Evolutionary conservation across 2,113 vertebrate species (phyloP), one percentile per base, ranked within the genome.

Genomic region (Eira barbara): DNA sequence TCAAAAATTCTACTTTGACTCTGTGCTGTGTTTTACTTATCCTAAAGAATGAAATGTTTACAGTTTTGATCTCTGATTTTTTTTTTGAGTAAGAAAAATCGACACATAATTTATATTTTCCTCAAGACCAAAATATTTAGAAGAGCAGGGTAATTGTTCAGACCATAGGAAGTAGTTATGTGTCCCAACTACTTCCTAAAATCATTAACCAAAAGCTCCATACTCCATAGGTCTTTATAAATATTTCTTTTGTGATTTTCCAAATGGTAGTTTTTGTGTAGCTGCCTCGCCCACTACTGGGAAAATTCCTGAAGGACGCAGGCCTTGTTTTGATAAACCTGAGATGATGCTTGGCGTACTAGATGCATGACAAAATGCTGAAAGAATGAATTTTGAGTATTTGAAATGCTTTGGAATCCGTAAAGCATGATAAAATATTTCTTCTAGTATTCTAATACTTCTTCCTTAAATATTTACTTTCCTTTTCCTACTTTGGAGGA

Each of bases 81-180:
- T 96, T 89, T 92, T 96, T 59, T 59, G 57, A 42, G 89, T 78
- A 79, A 88, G 42, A 93, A 91, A 96, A 94, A 82, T 25, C 78
- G 4, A 91, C 82, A 14, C 29, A 21, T 81, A 36, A 81, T 88
- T 92, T 91, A 49, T 85, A 47, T 85, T 95, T 97, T 96, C 59
- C 94, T 83, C 39, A 82, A 95, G 94, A 92, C 71, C 86, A 89
- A 92, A 91, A n/a, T 93, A 91, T 71, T 94, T 89, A 90, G 65
- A 90, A 92, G 69, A 92, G 20, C 20, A 61, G 31, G 47, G 86
- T 57, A 82, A 80, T 55, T 69, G 23, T 49, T 84, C 49, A 84
- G 29, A 12, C 63, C 65, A 61, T 29, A 92, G 92, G 79, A 90
- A 96, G 69, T 82, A 80, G 67, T 87, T 83, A 2, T 36, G 5